These are phyloP conservation scores for Lytechinus variegatus DNA, from an alignment of 35 echinoderm and acorn worm species.

Conservation along the genomic window DNA sequence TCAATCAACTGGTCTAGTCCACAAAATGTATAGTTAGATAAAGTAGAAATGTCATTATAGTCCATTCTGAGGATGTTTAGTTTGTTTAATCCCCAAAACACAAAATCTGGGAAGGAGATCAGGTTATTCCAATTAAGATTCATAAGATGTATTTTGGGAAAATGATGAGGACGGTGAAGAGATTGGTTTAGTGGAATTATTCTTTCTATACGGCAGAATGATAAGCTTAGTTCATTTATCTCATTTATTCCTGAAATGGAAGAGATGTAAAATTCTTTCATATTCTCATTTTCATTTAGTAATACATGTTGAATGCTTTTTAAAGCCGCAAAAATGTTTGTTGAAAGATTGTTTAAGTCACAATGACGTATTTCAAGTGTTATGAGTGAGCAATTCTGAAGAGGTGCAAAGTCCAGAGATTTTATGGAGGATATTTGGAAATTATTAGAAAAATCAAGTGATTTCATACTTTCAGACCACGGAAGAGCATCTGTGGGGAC, in stretches of 20 bases:
- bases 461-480: neutral
- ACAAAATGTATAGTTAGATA: neutral
- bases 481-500: neutral
- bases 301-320: neutral
- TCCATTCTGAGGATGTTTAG: neutral
- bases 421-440: neutral
- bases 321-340: neutral
- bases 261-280: neutral
- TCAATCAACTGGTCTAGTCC: neutral
- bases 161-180: neutral
- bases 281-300: neutral
- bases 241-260: neutral
- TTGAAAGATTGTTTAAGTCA: neutral
- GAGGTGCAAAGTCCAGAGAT: neutral
- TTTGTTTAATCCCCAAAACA: conserved; percentile 7
- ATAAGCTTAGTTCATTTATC: neutral
- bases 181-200: neutral
- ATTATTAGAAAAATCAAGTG: neutral
- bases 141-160: neutral
- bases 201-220: neutral
- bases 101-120: neutral
- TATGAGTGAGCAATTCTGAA: neutral
- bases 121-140: neutral
- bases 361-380: neutral
- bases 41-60: neutral